Evolutionary conservation across 2,797 vertebrate genomes (phyloP), one percentile per base, ranked within the genome.

Genomic region (Typhlichthys eigenmanni): DNA sequence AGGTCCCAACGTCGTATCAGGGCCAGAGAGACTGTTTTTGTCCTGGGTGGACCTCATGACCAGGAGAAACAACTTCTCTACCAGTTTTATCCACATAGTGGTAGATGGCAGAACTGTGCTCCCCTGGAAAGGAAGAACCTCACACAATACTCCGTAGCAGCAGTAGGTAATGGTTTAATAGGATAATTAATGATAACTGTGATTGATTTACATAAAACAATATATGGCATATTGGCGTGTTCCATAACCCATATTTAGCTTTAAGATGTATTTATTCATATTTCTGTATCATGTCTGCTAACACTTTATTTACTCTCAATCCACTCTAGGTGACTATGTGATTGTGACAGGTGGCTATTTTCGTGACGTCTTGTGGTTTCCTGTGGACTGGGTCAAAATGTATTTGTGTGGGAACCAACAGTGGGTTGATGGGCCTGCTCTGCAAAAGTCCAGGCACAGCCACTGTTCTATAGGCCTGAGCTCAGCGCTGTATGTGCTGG

Each of bases 271-370:
- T 46, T 16, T 13, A 50, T 49, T 24, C 34, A 6, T 60, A 38
- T 17, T 13, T 13, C 5, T 10, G n/a, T 16, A 24, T 14, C 1
- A 50, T 14, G 17, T 29, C 19, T 9, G 13, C 48, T 16, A 54
- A 9, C n/a, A 46, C 57, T 62, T 49, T 59, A 14, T 54, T 66
- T 54, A 55, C 17, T 53, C 17, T 59, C 12, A 38, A 38, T 38
- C 7, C 7, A 7, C 72, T 68, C 77, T 79, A 97, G 95, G 94
- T 34, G 93, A 93, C 75, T 90, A 80, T 29, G 78, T 97, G 60
- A 90, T 94, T 51, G 94, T 96, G 75, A 96, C 94, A 1, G 96
- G 95, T 0, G 95, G 96, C 4, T 90, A 93, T 83, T 96, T 93
- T 80, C 91, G 93, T 10, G 95, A 95, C 3, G 92, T 95, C 57